Percentiles rank a stretch among this genome's conserved stretches.
Evolutionary conservation across 2,113 vertebrate genomes (phyloP).

Genomic region (Peromyscus leucopus): DNA sequence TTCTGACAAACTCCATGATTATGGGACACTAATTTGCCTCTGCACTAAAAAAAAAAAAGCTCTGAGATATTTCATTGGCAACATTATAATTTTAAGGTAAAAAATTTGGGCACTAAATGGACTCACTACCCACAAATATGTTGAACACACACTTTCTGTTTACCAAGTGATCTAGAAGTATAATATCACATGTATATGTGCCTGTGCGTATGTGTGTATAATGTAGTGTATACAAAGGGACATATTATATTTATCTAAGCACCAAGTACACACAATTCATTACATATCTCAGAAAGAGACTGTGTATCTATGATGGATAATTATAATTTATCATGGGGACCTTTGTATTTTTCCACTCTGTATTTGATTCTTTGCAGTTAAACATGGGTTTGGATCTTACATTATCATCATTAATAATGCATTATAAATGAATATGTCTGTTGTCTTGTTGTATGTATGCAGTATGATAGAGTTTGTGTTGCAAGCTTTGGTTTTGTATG

Average conservation of each 20-base stretch:
- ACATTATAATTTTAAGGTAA: neutral
- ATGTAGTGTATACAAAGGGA: neutral
- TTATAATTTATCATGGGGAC: neutral
- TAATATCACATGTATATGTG: neutral
- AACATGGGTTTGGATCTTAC: neutral
- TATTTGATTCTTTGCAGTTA: neutral
- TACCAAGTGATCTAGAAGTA: neutral
- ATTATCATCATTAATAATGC: too few relatives aligned
- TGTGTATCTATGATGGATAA: neutral
- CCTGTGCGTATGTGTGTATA: neutral
- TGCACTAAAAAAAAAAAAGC: neutral
- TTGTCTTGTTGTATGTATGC: too few relatives aligned
- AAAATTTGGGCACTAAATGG: neutral
- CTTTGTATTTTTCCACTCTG: neutral
- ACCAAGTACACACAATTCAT: neutral
- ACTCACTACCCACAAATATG: neutral
- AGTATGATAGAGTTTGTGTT: neutral
- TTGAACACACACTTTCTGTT: too few relatives aligned
- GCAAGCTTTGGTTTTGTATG: neutral
- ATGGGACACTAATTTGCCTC: neutral
- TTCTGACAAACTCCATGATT: neutral
- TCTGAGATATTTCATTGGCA: neutral
- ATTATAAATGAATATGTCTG: too few relatives aligned
- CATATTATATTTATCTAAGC: neutral
- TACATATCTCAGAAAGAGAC: neutral